These are phyloP conservation scores for Paralvinella palmiformis DNA, from an alignment of 1,140 invertebrate genomes.

Conservation along the genomic window DNA sequence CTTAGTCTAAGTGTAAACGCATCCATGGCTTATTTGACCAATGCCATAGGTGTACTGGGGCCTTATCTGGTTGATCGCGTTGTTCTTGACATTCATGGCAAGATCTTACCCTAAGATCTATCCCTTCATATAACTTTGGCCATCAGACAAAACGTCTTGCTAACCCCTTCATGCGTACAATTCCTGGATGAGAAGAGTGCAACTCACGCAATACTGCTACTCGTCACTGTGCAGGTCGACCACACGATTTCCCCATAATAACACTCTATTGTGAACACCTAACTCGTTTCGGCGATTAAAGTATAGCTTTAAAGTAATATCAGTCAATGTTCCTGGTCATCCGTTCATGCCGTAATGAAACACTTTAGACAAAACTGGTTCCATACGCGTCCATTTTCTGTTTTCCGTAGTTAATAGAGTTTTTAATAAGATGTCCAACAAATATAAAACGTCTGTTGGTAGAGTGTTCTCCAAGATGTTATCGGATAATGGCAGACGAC, in stretches of 20 bases:
- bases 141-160: slow-evolving; percentile 7
- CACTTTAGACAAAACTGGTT: neutral
- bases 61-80: slow-evolving; percentile 23
- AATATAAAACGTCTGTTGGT: neutral
- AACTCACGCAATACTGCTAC: neutral
- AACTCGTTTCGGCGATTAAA: neutral
- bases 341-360: neutral
- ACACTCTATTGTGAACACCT: neutral
- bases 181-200: slow-evolving; percentile 7
- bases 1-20: too few species aligned
- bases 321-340: neutral
- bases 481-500: slow-evolving; percentile 24
- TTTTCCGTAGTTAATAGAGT: neutral
- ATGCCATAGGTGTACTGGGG: slow-evolving; percentile 37
- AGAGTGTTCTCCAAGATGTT: neutral
- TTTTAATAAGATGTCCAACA: neutral
- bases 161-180: slow-evolving; percentile 14
- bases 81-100: slow-evolving; percentile 28
- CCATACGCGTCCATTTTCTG: neutral
- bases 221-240: neutral
- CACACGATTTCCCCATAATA: slow-evolving; percentile 8
- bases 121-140: slow-evolving; percentile 6
- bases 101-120: neutral
- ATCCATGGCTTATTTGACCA: too few species aligned
- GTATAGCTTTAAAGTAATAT: neutral